Conservation (phyloP, 1,140 invertebrate genomes). For the Acromyrmex charruanus region DNA sequence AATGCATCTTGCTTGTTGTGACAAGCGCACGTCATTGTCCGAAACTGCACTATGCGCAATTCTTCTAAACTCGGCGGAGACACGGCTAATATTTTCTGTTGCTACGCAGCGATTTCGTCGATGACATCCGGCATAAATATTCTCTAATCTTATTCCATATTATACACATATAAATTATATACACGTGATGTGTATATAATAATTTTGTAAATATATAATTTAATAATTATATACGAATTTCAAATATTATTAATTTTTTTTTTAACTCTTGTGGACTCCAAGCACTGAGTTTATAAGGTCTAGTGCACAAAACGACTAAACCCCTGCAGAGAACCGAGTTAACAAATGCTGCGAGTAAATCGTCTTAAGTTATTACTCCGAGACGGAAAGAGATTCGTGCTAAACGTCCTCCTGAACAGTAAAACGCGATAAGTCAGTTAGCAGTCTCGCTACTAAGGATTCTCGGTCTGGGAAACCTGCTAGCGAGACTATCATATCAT, state of each 20-base stretch:
- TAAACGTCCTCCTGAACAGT: constrained; percentile 33
- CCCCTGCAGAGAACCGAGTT: not conserved
- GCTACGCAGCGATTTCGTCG: not conserved
- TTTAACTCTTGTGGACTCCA: not conserved
- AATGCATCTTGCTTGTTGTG: constrained; percentile 68
- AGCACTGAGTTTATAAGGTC: not conserved
- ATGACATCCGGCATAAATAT: not conserved
- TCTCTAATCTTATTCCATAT: not conserved
- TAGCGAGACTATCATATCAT: constrained; percentile 12
- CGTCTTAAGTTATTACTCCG: constrained; percentile 55
- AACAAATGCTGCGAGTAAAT: constrained; percentile 47
- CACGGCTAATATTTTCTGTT: constrained; percentile 26
- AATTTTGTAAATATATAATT: not conserved
- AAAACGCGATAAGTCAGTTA: constrained; percentile 71
- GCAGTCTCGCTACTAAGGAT: constrained; percentile 69
- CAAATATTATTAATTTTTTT: not conserved
- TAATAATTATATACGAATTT: constrained; percentile 1
- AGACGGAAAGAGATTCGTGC: constrained; percentile 39
- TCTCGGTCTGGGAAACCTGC: constrained; percentile 68
- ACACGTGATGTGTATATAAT: not conserved
- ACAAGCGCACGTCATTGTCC: constrained; percentile 67
- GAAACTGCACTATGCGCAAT: constrained; percentile 62
- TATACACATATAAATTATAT: not conserved
- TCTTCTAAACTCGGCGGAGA: not conserved
- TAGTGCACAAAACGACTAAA: not conserved